A percentile compares a stretch with the other conserved stretches of the same genome.
Conservation (phyloP, 2,113 vertebrate genomes). For the Ivindomyrus marchei region DNA sequence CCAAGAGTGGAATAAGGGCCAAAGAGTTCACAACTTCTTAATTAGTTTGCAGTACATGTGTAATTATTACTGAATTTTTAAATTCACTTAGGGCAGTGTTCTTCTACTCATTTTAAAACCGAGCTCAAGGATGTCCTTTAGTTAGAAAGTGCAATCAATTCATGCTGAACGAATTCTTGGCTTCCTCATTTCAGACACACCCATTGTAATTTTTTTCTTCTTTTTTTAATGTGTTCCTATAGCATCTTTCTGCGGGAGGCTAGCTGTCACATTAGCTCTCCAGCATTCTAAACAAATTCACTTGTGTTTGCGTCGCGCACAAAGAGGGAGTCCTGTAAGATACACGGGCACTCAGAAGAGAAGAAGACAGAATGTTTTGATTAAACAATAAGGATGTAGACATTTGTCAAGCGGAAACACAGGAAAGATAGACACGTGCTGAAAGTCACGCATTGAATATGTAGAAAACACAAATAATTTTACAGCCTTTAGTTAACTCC, state of each 20-base stretch:
- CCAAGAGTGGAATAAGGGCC: slow-evolving; percentile 45
- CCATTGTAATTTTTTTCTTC: not conserved
- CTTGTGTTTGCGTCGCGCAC: not conserved
- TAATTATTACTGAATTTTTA: slow-evolving; percentile 65
- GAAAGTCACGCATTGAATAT: not conserved
- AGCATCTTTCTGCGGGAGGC: not conserved
- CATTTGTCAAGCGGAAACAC: not conserved
- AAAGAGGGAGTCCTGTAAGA: not conserved
- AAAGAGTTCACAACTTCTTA: slow-evolving; percentile 53
- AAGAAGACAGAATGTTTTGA: not conserved
- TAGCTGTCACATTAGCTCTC: not conserved
- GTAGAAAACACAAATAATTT: not conserved
- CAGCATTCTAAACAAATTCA: not conserved
- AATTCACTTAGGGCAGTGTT: slow-evolving; percentile 56
- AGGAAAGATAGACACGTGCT: not conserved
- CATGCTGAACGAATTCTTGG: slow-evolving; percentile 34
- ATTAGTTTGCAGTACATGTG: slow-evolving; percentile 59
- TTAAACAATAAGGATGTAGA: not conserved
- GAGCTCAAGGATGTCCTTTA: slow-evolving; percentile 56
- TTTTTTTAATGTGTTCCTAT: not conserved
- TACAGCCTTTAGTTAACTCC: not conserved
- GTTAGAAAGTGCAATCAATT: slow-evolving; percentile 48
- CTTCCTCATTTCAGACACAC: slow-evolving; percentile 34
- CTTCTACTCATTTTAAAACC: slow-evolving; percentile 42
- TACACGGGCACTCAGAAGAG: not conserved